Evolutionary conservation across 1,140 invertebrate genomes (phyloP).

Genomic region (Hycleus phaleratus): DNA sequence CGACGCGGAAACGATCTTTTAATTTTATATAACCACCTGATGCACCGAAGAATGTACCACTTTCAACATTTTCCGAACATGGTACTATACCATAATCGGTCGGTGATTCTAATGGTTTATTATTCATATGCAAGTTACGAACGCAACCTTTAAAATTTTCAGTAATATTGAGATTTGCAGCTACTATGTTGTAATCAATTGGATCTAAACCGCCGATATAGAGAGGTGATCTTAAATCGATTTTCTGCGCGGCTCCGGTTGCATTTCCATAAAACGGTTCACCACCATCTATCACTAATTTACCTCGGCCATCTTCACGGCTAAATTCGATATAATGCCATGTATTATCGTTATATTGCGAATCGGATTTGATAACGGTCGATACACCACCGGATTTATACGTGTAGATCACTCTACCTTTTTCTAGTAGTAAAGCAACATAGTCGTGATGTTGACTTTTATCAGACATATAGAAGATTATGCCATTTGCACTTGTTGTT

Average conservation of each 20-base stretch:
- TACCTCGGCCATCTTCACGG: constrained; percentile 49
- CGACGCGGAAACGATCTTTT: constrained; percentile 49
- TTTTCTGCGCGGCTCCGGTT: constrained; percentile 44
- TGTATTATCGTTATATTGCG: constrained; percentile 66
- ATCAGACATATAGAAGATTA: constrained; percentile 74
- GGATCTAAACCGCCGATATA: constrained; percentile 64
- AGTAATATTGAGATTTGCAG: constrained; percentile 14
- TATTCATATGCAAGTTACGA: constrained; percentile 68
- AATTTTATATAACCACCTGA: constrained; percentile 41
- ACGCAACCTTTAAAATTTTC: constrained; percentile 79
- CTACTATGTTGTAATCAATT: constrained; percentile 19
- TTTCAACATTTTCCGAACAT: constrained; percentile 76
- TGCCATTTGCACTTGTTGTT: constrained; percentile 67
- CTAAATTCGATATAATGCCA: constrained; percentile 77
- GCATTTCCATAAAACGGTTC: constrained; percentile 48
- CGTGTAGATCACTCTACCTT: constrained; percentile 65
- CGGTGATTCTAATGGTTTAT: constrained; percentile 53
- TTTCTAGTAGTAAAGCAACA: constrained; percentile 70
- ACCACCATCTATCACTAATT: constrained; percentile 61
- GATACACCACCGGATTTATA: constrained; percentile 69
- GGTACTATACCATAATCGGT: constrained; percentile 55
- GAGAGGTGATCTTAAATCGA: constrained; percentile 62
- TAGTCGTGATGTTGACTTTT: constrained; percentile 49
- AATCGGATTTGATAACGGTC: constrained; percentile 48
- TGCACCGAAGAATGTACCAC: constrained; percentile 82